Base-by-base conservation (phyloP, 53 echinoderm and acorn worm species). In the Henricia sp. region DNA sequence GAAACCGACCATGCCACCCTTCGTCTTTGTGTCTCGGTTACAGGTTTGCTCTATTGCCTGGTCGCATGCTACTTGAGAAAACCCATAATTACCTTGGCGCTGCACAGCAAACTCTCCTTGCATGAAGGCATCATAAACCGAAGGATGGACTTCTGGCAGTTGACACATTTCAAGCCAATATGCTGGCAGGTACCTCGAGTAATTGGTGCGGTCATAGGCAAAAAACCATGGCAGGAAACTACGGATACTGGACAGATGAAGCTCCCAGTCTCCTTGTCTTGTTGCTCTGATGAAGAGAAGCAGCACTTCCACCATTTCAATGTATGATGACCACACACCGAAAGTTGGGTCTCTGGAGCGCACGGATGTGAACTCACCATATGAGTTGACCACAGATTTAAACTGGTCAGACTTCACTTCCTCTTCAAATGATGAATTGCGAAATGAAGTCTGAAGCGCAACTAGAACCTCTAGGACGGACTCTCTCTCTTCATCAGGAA, bases 131-230 rank as follows among this genome's bases (percentile, higher is more conserved):
- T 53, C 84, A 51, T 88, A 13, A 9, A 84, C 43, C 20, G 63
- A 53, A 63, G 88, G 92, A 32, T 88, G 89, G 5, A 68, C 44
- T 42, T 48, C 38, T 2, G 76, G 62, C 1, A 90, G 71, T 35
- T 74, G 39, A 4, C 29, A 19, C 89, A 89, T 92, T 66, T 89
- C 83, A 6, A 86, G 35, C 92, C 92, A 89, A 42, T 92, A 85
- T 6, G 43, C 89, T 9, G 92, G 87, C 13, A 74, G 67, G 60
- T 93, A 87, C 23, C 89, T 33, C 3, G 89, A 58, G 52, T 93
- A 93, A 33, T 93, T 89, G 8, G 37, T 86, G 3, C 78, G 29
- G 56, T 90, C 72, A 64, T 87, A 90, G 29, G 71, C 37, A 54
- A 90, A 93, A 32, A 87, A 63, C 93, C 90, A 93, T 30, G 93